Base-by-base conservation (phyloP, 1,140 invertebrate species). In the Heliconius congener region DNA sequence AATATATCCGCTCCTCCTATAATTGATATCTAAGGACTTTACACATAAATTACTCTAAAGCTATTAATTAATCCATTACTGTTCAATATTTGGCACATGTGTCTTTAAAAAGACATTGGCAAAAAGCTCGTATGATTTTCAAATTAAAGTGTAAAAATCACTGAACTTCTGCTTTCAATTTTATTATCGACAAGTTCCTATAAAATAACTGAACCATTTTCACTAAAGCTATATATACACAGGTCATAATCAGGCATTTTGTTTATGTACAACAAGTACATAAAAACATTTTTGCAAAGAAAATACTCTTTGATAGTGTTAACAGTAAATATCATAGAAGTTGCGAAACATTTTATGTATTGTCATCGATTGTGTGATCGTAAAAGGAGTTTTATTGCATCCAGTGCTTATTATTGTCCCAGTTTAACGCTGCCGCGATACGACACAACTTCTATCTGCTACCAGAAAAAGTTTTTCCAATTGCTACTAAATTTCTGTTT, bases 401-500 rank as follows among this genome's bases (percentile, higher is more conserved):
- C 42, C 72, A 78, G 81, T 79, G 74, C 81, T 82, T 79, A 79
- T 82, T 79, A 79, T 82, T 79, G 77, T 77, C 74, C 74, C 81
- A 77, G 52, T 77, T 81, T 81, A 66, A 66, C 60, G 60, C 23
- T 27, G 23, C 23, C 60, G 23, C n/a, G 76, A 77, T 74, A 76
- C 74, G 37, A 74, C 23, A 66, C 60, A 30, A 66, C 60, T 66
- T 30, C 60, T 11, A 4, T 66, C 23, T 66, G 23, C 11, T 57
- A 57, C 60, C 5, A n/a, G 60, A 27, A 13, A 66, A 66, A 66
- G 9, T 66, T 66, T 66, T 66, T 66, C 60, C 60, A 66, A 16
- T 66, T 66, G 60, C 23, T 27, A 27, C 8, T 27, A 23, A 66
- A 66, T 66, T 66, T 66, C 60, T 66, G 60, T 27, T 27, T 27